These are phyloP conservation scores for Drosophila longiperda DNA, from an alignment of 2,888 invertebrate genomes.

Conservation along the genomic window DNA sequence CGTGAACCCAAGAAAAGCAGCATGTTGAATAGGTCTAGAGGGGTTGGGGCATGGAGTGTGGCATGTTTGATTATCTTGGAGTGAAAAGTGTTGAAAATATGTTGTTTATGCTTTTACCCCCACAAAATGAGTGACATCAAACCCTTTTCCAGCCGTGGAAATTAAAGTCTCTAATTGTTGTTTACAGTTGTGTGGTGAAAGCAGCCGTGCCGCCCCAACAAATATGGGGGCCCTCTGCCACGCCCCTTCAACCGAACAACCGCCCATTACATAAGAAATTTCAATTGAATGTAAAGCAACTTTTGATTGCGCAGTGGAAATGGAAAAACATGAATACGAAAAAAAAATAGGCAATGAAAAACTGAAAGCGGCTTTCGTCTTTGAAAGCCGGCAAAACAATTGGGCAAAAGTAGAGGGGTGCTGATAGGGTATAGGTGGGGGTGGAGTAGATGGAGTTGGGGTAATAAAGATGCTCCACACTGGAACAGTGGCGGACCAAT, in stretches of 20 bases:
- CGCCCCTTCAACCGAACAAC: slow-evolving; percentile 18
- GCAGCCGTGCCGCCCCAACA: slow-evolving; percentile 39
- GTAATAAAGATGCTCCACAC: slow-evolving; percentile 27
- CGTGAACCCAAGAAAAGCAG: slow-evolving; percentile 42
- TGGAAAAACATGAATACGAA: slow-evolving; percentile 31
- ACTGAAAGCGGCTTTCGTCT: slow-evolving; percentile 62
- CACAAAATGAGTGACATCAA: slow-evolving; percentile 9
- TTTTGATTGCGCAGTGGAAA: slow-evolving; percentile 54
- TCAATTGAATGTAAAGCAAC: slow-evolving; percentile 58
- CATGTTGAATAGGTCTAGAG: not conserved
- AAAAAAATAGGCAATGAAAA: slow-evolving; percentile 29
- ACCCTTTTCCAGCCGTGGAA: slow-evolving; percentile 40
- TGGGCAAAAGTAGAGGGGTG: not conserved
- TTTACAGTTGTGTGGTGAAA: slow-evolving; percentile 68
- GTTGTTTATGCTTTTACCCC: slow-evolving; percentile 48
- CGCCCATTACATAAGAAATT: slow-evolving; percentile 57
- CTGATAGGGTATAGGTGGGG: not conserved
- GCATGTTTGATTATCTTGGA: slow-evolving; percentile 55
- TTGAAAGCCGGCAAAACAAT: slow-evolving; percentile 64
- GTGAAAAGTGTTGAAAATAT: slow-evolving; percentile 69
- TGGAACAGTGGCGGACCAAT: slow-evolving; percentile 60
- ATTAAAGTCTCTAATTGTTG: slow-evolving; percentile 64
- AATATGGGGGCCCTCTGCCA: slow-evolving; percentile 11
- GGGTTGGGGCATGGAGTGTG: not conserved
- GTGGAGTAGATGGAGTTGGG: slow-evolving; percentile 4